A percentile compares a stretch with the other conserved stretches of the same genome.
phyloP scores from a whole-genome alignment of 1,140 invertebrate genomes.

The Cardiocondyla obscurior region DNA sequence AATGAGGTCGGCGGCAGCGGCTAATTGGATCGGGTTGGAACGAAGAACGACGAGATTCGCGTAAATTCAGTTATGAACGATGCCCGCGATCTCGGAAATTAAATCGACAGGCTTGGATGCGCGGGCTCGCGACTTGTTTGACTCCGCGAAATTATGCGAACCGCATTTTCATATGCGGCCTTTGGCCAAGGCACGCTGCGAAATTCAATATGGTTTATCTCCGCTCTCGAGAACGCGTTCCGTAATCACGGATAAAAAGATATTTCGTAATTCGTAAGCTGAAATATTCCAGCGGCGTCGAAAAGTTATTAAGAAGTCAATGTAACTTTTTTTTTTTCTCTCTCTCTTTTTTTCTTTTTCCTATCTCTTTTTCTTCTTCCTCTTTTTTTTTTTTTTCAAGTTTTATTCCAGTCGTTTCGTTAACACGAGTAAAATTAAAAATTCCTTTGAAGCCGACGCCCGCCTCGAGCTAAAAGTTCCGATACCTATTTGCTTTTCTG shows the following conservation, averaged over 20 bases:
- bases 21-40: slow-evolving; percentile 31
- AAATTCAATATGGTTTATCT: not conserved
- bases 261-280: slow-evolving; percentile 11
- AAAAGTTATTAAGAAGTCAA: not conserved
- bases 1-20: not conserved
- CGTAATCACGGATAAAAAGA: not conserved
- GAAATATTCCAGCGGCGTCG: not conserved
- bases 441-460: slow-evolving; percentile 6
- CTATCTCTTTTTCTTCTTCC: too few species aligned
- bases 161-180: not conserved
- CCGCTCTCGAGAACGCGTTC: not conserved
- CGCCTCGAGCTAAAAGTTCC: slow-evolving; percentile 11
- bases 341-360: too few species aligned
- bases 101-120: not conserved
- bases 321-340: too few species aligned
- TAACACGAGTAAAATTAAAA: not conserved
- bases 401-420: not conserved
- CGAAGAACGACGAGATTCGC: slow-evolving; percentile 24
- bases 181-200: not conserved
- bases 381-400: too few species aligned
- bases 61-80: slow-evolving; percentile 27
- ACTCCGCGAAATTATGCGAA: not conserved
- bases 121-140: not conserved
- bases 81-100: slow-evolving; percentile 17
- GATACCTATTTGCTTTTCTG: slow-evolving; percentile 13